phyloP scores from a whole-genome alignment of 1,140 invertebrate species.

The Cepaea nemoralis region DNA sequence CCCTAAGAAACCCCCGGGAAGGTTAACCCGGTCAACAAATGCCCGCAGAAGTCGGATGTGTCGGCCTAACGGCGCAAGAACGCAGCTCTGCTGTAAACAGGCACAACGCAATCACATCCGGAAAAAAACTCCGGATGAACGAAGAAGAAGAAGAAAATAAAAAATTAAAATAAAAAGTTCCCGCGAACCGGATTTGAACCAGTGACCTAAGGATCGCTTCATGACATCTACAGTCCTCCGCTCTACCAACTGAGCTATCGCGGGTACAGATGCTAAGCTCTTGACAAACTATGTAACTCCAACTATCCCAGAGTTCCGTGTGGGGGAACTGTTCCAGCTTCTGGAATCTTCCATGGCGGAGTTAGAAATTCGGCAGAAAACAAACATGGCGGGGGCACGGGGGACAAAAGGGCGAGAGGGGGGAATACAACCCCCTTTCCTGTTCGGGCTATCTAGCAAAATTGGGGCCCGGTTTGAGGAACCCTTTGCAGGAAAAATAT shows the following conservation, averaged over 20 bases:
- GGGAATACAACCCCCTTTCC: no score
- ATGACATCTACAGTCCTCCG: slow-evolving; percentile 20
- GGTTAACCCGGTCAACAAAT: no score
- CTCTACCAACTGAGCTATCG: slow-evolving; percentile 17
- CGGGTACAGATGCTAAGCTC: not conserved
- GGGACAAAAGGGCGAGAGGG: no score
- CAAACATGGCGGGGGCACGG: not conserved
- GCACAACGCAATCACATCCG: no score
- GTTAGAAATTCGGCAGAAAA: not conserved
- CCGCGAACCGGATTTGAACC: slow-evolving; percentile 14
- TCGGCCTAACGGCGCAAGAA: no score
- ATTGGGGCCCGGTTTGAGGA: slow-evolving; percentile 12
- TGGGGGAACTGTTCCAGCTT: not conserved
- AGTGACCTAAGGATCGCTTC: slow-evolving; percentile 7
- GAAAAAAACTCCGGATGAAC: no score
- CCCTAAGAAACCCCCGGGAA: no score
- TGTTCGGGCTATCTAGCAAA: not conserved
- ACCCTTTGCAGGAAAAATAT: no score
- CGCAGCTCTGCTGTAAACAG: no score
- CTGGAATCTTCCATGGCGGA: not conserved
- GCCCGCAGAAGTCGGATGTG: no score
- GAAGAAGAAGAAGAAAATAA: no score
- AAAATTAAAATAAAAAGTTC: slow-evolving; percentile 17
- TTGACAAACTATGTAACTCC: not conserved
- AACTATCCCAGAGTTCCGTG: not conserved